A percentile compares a stretch with the other conserved stretches of the same genome.
Conservation (phyloP, 2,113 vertebrate genomes). For the Halichoerus grypus region DNA sequence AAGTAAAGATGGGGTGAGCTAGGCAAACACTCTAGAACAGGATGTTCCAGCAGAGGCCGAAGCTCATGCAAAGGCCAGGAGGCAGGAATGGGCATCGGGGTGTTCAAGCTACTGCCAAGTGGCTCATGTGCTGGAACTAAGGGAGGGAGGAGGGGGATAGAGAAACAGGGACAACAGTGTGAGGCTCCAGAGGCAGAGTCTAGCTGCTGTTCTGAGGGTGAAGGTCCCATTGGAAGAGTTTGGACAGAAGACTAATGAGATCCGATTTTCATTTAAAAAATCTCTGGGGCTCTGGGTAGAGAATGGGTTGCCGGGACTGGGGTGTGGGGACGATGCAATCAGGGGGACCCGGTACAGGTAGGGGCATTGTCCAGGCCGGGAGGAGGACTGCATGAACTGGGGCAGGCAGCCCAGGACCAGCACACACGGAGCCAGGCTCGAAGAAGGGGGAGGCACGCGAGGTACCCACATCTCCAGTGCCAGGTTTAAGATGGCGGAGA, state of each 20-base stretch:
- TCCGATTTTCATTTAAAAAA: background rate
- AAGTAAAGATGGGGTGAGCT: background rate
- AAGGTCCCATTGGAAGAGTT: background rate
- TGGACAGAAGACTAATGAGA: background rate
- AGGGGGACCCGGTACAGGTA: rapidly evolving
- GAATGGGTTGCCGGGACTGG: rapidly evolving
- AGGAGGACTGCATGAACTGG: rapidly evolving
- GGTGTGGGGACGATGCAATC: too few species aligned
- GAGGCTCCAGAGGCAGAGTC: background rate
- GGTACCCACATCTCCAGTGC: background rate
- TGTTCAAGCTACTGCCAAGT: too few species aligned
- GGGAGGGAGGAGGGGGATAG: background rate
- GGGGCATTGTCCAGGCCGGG: rapidly evolving
- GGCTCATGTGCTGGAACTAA: rapidly evolving
- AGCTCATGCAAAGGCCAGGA: background rate
- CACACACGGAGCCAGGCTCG: background rate
- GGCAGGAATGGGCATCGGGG: background rate
- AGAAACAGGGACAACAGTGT: rapidly evolving
- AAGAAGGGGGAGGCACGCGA: rapidly evolving
- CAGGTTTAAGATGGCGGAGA: background rate
- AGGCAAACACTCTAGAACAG: background rate
- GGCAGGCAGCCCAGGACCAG: background rate
- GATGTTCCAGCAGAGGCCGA: background rate
- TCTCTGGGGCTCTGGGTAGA: background rate
- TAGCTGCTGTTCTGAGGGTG: too few species aligned